phyloP scores from a whole-genome alignment of 1,140 invertebrate species.

The Lepidostoma basale region DNA sequence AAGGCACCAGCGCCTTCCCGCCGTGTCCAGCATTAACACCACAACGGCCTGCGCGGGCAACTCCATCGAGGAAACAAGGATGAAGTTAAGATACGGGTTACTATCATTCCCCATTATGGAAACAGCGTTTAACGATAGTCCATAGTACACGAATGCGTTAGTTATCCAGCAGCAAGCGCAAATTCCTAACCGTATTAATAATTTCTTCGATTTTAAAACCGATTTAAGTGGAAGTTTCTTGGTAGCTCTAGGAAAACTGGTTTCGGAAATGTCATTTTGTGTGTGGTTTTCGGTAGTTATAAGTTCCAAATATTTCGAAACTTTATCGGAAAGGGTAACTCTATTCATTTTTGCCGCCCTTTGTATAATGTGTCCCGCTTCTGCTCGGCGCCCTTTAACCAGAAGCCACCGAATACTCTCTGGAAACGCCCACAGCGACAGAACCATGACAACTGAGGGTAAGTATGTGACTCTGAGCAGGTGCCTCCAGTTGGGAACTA shows the following conservation, averaged over 20 bases:
- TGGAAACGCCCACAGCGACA: conserved; percentile 65
- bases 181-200: conserved; percentile 67
- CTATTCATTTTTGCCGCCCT: conserved; percentile 74
- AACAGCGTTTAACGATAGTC: conserved; percentile 79
- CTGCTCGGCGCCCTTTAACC: conserved; percentile 68
- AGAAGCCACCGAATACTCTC: conserved; percentile 78
- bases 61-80: conserved; percentile 71
- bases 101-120: conserved; percentile 68
- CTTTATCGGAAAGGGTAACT: conserved; percentile 61
- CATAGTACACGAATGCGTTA: conserved; percentile 79
- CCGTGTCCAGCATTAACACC: conserved; percentile 66
- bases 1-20: conserved; percentile 68
- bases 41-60: conserved; percentile 73
- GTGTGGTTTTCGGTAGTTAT: conserved; percentile 22
- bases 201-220: conserved; percentile 63
- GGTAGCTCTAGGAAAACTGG: not conserved
- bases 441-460: conserved; percentile 68
- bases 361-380: conserved; percentile 65
- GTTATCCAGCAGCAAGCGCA: conserved; percentile 74
- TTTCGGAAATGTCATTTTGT: not conserved
- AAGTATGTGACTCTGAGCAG: conserved; percentile 71
- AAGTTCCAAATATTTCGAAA: conserved; percentile 48
- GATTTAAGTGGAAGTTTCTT: conserved; percentile 44
- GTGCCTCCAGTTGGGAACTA: conserved; percentile 71
- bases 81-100: conserved; percentile 74